Evolutionary conservation across 1,140 invertebrate species (phyloP), one percentile per base, ranked within the genome.

Genomic region (Tribolium madens): DNA sequence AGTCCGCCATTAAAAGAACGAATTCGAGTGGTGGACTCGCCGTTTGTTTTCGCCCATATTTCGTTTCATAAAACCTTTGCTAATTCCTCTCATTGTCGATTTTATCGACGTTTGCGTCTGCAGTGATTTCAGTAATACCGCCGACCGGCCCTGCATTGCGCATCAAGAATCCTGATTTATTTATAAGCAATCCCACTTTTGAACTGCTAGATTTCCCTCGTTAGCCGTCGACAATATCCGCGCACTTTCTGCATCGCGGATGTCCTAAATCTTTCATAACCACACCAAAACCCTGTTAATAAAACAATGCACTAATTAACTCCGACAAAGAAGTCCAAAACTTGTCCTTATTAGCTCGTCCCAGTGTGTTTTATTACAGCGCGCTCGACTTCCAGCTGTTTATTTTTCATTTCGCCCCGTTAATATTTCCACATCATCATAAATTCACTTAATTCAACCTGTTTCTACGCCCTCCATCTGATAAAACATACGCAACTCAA

Each of bases 261-360:
- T 26, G 68, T 71, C 47, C 75, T 76, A 76, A 76, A 76, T 76
- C 74, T 76, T 76, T 76, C 74, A 76, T 76, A 76, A 76, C 74
- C 74, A 70, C 74, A 76, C 75, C 75, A 76, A 76, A 76, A 76
- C 48, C 50, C 57, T 76, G 69, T 76, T 76, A 76, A 76, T 76
- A 76, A 76, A 76, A 73, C 69, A 76, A 76, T 60, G 75, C 68
- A 73, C 69, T 76, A 76, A 76, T 76, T 76, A 76, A 76, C 68
- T 76, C 47, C 46, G 15, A 76, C 75, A 76, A 76, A 76, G 68
- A 57, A 76, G 57, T 64, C 26, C 7, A 64, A 64, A 64, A 64
- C 57, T 64, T 64, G 57, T 64, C 57, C 26, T 64, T 64, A 64
- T 64, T 64, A 64, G 57, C 57, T 64, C 57, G 57, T 64, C 57